These are phyloP conservation scores for Rotaria socialis DNA, from an alignment of 2,888 invertebrate genomes.

Conservation along the genomic window DNA sequence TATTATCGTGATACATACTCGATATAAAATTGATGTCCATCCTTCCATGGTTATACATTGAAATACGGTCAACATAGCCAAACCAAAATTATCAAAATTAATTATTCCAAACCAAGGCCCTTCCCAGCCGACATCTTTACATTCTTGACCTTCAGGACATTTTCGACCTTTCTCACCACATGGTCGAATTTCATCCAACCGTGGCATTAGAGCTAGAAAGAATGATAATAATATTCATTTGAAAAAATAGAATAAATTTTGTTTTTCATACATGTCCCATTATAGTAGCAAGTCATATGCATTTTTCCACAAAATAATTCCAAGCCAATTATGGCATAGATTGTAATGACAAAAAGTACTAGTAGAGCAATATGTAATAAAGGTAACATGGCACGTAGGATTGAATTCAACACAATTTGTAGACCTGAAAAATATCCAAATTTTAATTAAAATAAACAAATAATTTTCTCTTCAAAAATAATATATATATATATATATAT, in stretches of 20 bases:
- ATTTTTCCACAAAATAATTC: conserved; percentile 96
- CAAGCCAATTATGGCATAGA: conserved; percentile 97
- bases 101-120: conserved; percentile 74
- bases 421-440: conserved; percentile 70
- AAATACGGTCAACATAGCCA: conserved; percentile 97
- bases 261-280: background rate
- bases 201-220: background rate
- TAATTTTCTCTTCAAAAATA: too few relatives aligned
- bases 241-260: too few relatives aligned
- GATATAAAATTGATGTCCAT: conserved; percentile 93
- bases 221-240: background rate
- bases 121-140: conserved; percentile 50
- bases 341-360: conserved; percentile 98
- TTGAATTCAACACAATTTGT: conserved; percentile 98
- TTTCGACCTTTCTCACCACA: conserved; percentile 65
- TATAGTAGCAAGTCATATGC: conserved; percentile 82
- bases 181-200: background rate
- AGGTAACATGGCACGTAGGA: conserved; percentile 98
- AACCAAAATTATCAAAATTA: conserved; percentile 96
- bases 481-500: too few relatives aligned
- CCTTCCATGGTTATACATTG: conserved; percentile 97
- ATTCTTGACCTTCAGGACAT: conserved; percentile 71
- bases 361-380: conserved; percentile 95
- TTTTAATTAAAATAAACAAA: too few relatives aligned
- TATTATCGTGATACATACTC: conserved; percentile 66